phyloP scores from a whole-genome alignment of 2,888 invertebrate genomes.

The Meteorus cinctellus region DNA sequence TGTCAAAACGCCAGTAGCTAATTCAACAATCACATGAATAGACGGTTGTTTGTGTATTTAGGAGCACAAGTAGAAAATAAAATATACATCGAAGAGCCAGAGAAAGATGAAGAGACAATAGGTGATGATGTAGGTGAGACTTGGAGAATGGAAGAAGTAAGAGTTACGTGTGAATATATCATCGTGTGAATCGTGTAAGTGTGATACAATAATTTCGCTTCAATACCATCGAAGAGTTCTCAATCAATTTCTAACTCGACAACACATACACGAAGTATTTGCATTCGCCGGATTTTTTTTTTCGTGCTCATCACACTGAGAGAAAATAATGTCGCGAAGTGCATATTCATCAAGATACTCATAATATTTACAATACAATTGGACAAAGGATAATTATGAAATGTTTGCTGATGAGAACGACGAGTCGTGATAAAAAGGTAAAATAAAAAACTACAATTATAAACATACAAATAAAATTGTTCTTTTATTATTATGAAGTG shows the following conservation, averaged over 20 bases:
- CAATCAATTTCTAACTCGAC: background rate
- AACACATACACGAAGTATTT: too few relatives aligned
- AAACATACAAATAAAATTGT: too few relatives aligned
- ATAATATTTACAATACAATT: too few relatives aligned
- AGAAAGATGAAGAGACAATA: background rate
- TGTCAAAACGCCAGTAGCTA: slow-evolving; percentile 15
- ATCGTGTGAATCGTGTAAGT: background rate
- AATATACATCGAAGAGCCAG: background rate
- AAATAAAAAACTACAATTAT: background rate
- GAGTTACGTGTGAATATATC: background rate
- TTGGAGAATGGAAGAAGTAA: background rate
- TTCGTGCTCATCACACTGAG: too few relatives aligned
- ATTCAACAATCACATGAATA: slow-evolving; percentile 4
- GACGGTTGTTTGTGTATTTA: background rate
- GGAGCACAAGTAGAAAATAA: background rate
- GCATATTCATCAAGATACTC: too few relatives aligned
- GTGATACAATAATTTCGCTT: background rate
- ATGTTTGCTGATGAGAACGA: background rate
- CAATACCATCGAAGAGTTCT: background rate
- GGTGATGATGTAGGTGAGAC: background rate
- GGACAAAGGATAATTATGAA: background rate
- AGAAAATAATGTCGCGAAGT: too few relatives aligned
- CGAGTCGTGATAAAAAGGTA: background rate
- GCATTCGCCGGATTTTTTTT: too few relatives aligned
- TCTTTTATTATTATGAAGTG: too few relatives aligned